phyloP scores from a whole-genome alignment of 2,888 invertebrate species.

The Xanthia icteritia region DNA sequence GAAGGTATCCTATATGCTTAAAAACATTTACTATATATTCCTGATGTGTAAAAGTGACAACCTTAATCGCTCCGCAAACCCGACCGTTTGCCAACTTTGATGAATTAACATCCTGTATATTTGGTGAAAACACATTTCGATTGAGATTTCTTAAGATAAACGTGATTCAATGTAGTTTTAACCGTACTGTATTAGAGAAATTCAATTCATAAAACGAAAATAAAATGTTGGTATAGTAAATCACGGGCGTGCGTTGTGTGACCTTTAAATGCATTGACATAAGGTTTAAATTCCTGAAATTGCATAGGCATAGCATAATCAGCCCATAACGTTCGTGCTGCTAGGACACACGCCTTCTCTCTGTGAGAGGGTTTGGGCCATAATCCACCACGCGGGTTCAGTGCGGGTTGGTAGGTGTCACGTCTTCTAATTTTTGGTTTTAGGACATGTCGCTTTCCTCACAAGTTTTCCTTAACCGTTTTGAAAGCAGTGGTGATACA shows the following conservation, averaged over 20 bases:
- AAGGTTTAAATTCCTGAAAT: not conserved
- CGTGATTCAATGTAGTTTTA: conserved; percentile 17
- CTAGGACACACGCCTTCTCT: not conserved
- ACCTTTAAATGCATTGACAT: not conserved
- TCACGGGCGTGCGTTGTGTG: no score
- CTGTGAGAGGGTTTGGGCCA: not conserved
- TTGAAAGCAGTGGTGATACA: not conserved
- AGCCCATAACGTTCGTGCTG: not conserved
- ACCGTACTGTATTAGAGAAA: not conserved
- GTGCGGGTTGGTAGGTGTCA: not conserved
- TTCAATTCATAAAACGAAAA: not conserved
- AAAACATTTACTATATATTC: no score
- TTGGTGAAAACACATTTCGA: conserved; percentile 44
- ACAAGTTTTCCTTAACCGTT: not conserved
- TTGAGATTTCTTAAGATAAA: conserved; percentile 15
- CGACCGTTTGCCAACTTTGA: conserved; percentile 49
- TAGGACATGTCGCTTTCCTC: not conserved
- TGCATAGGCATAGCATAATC: not conserved
- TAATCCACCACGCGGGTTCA: not conserved
- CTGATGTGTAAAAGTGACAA: conserved; percentile 17
- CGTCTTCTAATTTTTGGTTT: no score
- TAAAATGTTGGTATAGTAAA: not conserved
- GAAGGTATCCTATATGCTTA: no score
- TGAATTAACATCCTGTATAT: conserved; percentile 57
- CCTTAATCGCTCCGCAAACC: conserved; percentile 49